phyloP scores from a whole-genome alignment of 2,797 vertebrate species.

The Peromyscus eremicus region DNA sequence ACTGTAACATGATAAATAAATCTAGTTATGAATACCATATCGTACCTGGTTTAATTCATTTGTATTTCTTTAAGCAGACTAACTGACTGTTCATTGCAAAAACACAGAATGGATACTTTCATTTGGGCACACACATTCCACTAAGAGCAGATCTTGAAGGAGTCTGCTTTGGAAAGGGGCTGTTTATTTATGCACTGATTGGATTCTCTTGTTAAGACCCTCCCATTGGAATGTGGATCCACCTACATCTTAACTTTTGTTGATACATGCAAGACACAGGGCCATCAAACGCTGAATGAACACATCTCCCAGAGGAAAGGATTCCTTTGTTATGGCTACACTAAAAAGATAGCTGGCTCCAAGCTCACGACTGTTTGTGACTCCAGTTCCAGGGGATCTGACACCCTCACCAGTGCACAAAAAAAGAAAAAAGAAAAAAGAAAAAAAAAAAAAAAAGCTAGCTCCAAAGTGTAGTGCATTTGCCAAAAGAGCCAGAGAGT shows the following conservation, averaged over 20 bases:
- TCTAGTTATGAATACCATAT: background rate
- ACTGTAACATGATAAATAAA: background rate
- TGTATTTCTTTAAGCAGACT: slow-evolving; percentile 20
- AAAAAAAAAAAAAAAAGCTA: too few relatives aligned
- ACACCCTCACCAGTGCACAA: background rate
- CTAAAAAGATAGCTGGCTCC: background rate
- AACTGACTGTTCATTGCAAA: slow-evolving; percentile 6
- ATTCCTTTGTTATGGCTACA: slow-evolving; percentile 13
- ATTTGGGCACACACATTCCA: background rate
- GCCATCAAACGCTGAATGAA: background rate
- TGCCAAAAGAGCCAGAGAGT: background rate
- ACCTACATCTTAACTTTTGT: background rate
- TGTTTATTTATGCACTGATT: background rate
- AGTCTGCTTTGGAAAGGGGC: background rate
- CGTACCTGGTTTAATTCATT: background rate
- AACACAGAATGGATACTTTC: background rate
- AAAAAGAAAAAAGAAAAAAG: too few relatives aligned
- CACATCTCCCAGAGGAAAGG: background rate
- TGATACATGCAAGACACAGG: background rate
- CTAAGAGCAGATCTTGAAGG: background rate
- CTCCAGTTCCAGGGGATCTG: background rate
- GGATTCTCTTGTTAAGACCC: background rate
- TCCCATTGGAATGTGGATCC: background rate
- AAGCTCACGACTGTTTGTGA: background rate
- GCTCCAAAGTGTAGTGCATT: background rate